Conservation (phyloP, 1,140 invertebrate species). For the Brachionus paranguensis region DNA sequence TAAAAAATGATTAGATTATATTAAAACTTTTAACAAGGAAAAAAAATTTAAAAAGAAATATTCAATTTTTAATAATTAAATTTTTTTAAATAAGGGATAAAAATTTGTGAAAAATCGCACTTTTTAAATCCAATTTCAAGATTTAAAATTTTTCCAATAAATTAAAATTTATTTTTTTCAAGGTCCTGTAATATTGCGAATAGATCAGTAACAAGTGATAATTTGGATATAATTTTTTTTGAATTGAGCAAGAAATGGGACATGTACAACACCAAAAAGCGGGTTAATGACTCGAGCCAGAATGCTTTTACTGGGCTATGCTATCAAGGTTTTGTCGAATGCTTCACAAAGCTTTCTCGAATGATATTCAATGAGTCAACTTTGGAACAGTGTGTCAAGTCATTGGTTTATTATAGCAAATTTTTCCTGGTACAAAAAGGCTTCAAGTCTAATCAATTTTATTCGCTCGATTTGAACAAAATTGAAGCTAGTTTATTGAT, state of each 20-base stretch:
- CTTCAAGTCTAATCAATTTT: background rate
- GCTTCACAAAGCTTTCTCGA: slow-evolving; percentile 2
- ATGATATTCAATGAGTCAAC: slow-evolving; percentile 22
- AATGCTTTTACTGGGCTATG: background rate
- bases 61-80: no score
- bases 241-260: slow-evolving; percentile 36
- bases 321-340: slow-evolving; percentile 39
- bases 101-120: no score
- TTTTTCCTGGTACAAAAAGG: background rate
- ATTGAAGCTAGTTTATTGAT: background rate
- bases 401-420: slow-evolving; percentile 18
- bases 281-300: background rate
- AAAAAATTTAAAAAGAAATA: no score
- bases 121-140: no score
- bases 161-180: no score
- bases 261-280: slow-evolving; percentile 32
- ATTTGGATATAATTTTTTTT: slow-evolving; percentile 38
- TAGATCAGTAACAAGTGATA: background rate
- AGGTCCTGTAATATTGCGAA: background rate
- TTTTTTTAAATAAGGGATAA: no score
- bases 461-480: background rate
- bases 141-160: no score
- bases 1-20: no score
- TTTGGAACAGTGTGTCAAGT: slow-evolving; percentile 16
- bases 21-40: no score